Conservation (phyloP, 2,888 invertebrate species). For the Halocaridina rubra region DNA sequence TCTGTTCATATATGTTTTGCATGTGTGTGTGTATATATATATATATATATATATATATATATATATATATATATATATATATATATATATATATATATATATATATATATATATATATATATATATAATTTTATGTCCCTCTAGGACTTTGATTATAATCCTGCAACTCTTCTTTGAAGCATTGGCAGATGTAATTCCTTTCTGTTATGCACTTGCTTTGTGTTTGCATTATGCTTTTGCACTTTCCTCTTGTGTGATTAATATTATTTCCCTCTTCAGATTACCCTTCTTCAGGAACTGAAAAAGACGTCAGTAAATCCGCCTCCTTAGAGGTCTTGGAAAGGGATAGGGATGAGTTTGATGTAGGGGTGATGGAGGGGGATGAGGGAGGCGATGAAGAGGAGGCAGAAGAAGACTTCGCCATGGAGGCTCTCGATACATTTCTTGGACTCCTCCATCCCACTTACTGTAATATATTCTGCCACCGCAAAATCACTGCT, state of each 20-base stretch:
- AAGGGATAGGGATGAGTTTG: not conserved
- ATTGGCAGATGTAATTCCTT: too few relatives aligned
- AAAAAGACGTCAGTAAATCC: not conserved
- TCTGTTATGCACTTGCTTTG: not conserved
- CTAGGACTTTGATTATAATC: too few relatives aligned
- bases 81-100: not conserved
- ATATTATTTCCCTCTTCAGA: not conserved
- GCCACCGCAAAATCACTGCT: too few relatives aligned
- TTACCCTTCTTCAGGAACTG: slow-evolving; percentile 18
- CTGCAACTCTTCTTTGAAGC: too few relatives aligned
- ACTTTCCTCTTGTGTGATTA: not conserved
- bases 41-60: slow-evolving; percentile 9
- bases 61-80: slow-evolving; percentile 1
- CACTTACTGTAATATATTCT: slow-evolving; percentile 43
- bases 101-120: not conserved
- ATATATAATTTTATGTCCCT: not conserved
- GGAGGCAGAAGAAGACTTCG: not conserved
- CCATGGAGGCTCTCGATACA: slow-evolving; percentile 12
- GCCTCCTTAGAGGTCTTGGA: not conserved
- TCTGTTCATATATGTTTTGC: too few relatives aligned
- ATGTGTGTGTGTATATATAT: not conserved
- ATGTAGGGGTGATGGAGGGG: not conserved
- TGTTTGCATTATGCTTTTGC: not conserved
- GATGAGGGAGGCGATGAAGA: slow-evolving; percentile 21
- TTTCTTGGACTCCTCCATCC: slow-evolving; percentile 28